phyloP scores from a whole-genome alignment of 2,888 invertebrate genomes.

The Conops quadrifasciatus region DNA sequence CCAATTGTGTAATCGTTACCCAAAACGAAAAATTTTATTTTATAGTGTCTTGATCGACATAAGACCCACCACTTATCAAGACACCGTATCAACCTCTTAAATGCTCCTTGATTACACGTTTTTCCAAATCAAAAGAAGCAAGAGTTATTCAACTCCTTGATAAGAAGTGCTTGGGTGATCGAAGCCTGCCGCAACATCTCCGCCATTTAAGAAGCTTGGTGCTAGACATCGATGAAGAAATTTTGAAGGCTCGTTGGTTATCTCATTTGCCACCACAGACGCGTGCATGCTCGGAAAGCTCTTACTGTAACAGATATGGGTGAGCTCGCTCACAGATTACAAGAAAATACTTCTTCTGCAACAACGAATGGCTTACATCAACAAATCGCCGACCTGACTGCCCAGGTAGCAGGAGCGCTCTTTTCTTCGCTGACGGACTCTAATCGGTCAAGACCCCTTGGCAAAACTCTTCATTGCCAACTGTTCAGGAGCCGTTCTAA shows the following conservation, averaged over 20 bases:
- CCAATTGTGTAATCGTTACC: background rate
- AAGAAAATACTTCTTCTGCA: no score
- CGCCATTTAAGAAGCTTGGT: constrained; percentile 26
- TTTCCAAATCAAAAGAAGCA: constrained; percentile 27
- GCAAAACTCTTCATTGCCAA: no score
- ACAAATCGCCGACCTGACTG: no score
- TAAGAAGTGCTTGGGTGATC: constrained; percentile 33
- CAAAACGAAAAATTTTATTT: background rate
- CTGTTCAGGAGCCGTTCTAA: no score
- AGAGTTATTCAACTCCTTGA: constrained; percentile 29
- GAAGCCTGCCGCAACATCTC: constrained; percentile 32
- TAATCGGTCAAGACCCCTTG: no score
- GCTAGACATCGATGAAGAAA: constrained; percentile 2
- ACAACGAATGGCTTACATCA: no score
- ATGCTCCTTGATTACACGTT: constrained; percentile 21
- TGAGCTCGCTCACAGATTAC: background rate
- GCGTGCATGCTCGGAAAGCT: constrained; percentile 22
- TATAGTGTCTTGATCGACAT: background rate
- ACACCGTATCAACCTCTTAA: constrained; percentile 22
- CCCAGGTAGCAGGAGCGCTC: no score
- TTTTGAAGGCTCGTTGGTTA: constrained; percentile 33
- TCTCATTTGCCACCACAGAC: constrained; percentile 27
- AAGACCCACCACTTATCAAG: background rate
- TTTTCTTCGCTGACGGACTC: no score
- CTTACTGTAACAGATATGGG: background rate